These are phyloP conservation scores for Aurelia aurita DNA, from an alignment of 30 jellyfish, hydroid and myxozoan species.

Conservation along the genomic window DNA sequence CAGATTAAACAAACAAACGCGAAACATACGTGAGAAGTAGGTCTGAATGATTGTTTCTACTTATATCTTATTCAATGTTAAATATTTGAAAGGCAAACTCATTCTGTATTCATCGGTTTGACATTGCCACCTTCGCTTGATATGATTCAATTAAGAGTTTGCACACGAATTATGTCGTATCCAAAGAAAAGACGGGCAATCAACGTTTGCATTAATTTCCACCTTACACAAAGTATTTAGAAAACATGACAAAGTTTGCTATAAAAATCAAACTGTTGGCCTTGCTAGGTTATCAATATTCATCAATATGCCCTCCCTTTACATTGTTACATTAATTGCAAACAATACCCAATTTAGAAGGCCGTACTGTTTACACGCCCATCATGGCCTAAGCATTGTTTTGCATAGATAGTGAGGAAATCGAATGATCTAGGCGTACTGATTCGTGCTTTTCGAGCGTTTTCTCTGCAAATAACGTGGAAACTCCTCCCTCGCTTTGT, in stretches of 20 bases:
- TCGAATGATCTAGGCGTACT: constrained; percentile 1
- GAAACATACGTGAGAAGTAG: no score
- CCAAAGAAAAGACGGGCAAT: constrained; percentile 30
- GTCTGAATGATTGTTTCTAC: no score
- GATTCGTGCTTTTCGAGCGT: constrained; percentile 12
- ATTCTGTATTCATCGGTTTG: constrained; percentile 37
- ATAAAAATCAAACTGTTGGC: constrained; percentile 35
- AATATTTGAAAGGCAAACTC: constrained; percentile 11
- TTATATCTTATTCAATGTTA: neutral
- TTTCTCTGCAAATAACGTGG: neutral
- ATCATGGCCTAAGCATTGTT: constrained; percentile 4
- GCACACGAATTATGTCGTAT: neutral
- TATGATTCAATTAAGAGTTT: constrained; percentile 17
- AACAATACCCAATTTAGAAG: constrained; percentile 16
- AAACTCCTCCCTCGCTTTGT: constrained; percentile 1
- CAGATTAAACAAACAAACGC: no score
- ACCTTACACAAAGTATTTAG: constrained; percentile 46
- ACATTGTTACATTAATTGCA: constrained; percentile 7
- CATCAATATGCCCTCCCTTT: constrained; percentile 59
- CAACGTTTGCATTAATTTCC: constrained; percentile 27
- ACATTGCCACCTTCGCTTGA: constrained; percentile 17
- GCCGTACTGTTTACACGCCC: constrained; percentile 18
- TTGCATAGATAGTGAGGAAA: neutral
- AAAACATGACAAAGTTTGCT: constrained; percentile 62
- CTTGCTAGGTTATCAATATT: constrained; percentile 47